Conservation (phyloP, 2,113 vertebrate genomes). For the Bostrychus sinensis region DNA sequence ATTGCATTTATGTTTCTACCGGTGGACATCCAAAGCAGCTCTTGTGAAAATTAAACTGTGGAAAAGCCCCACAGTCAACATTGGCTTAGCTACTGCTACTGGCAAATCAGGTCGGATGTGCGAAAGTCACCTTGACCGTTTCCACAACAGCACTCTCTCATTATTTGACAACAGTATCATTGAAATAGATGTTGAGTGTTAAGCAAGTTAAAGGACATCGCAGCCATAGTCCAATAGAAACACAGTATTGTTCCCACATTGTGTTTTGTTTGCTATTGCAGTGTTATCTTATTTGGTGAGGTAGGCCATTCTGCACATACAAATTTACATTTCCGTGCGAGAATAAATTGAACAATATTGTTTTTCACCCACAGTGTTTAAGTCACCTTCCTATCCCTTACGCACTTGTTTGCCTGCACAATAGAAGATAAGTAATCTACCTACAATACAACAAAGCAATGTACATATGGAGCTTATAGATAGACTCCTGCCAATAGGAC, state of each 20-base stretch:
- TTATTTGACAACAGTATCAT: conserved; percentile 59
- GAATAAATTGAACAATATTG: conserved; percentile 47
- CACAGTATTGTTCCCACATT: conserved; percentile 35
- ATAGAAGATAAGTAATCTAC: conserved; percentile 56
- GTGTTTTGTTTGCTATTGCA: conserved; percentile 22
- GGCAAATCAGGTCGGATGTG: conserved; percentile 58
- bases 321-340: conserved; percentile 18
- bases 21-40: conserved; percentile 62
- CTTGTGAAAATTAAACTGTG: conserved; percentile 69
- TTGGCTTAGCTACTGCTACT: conserved; percentile 67
- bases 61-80: conserved; percentile 79
- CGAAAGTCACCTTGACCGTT: conserved; percentile 80
- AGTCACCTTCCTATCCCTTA: conserved; percentile 17
- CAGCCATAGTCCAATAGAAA: conserved; percentile 49
- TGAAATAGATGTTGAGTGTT: conserved; percentile 67
- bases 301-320: conserved; percentile 5
- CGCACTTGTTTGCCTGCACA: conserved; percentile 36
- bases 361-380: conserved; percentile 34
- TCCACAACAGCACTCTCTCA: conserved; percentile 53
- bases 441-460: conserved; percentile 46
- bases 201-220: conserved; percentile 60
- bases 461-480: conserved; percentile 49
- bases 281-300: conserved; percentile 7
- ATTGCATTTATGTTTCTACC: conserved; percentile 50
- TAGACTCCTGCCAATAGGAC: conserved; percentile 47